These are phyloP conservation scores for Drosophila picticornis DNA, from an alignment of 2,888 invertebrate species.

Conservation along the genomic window DNA sequence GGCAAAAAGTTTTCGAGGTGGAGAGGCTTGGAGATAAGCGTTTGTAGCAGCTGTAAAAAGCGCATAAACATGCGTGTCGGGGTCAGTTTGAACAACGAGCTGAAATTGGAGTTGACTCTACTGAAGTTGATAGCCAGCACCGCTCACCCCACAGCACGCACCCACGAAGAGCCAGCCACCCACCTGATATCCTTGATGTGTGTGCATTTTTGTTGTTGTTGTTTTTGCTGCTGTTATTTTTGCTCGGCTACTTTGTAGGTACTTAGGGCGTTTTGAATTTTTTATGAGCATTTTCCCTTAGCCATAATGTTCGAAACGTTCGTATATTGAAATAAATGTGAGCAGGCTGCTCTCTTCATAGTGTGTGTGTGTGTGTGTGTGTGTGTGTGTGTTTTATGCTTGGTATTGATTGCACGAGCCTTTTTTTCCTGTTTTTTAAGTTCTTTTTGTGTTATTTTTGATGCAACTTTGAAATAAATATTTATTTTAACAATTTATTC, in stretches of 20 bases:
- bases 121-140: constrained; percentile 20
- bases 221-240: constrained; percentile 34
- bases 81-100: constrained; percentile 53
- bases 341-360: constrained; percentile 27
- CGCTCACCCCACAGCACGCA: too few relatives aligned
- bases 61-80: constrained; percentile 76
- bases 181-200: constrained; percentile 39
- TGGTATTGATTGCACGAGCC: constrained; percentile 9
- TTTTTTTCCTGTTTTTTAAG: background rate
- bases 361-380: constrained; percentile 1
- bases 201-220: constrained; percentile 51
- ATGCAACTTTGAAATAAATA: background rate
- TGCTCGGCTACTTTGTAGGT: constrained; percentile 66
- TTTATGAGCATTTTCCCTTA: constrained; percentile 68
- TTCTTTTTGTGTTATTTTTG: background rate
- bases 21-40: constrained; percentile 56
- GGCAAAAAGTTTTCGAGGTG: constrained; percentile 18
- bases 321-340: constrained; percentile 76
- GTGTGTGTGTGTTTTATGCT: constrained; percentile 1
- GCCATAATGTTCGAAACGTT: constrained; percentile 62
- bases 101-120: constrained; percentile 30
- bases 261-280: constrained; percentile 79
- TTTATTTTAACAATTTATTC: background rate
- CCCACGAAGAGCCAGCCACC: background rate
- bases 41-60: constrained; percentile 73